A percentile compares a stretch with the other conserved stretches of the same genome.
Evolutionary conservation across 2,888 invertebrate genomes (phyloP).

Genomic region (Zele albiditarsus): DNA sequence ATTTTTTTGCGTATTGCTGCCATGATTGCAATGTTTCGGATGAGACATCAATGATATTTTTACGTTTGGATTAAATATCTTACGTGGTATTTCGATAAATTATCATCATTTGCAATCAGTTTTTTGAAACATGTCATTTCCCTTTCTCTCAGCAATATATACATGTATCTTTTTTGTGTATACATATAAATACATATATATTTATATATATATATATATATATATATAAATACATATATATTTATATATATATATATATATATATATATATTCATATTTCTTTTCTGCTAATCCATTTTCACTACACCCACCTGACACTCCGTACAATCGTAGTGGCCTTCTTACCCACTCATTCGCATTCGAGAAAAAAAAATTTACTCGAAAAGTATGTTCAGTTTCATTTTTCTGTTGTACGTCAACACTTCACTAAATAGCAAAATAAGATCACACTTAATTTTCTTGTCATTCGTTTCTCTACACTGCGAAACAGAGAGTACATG

Average conservation of each 20-base stretch:
- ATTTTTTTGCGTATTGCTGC: constrained; percentile 43
- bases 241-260: too few relatives aligned
- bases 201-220: constrained; percentile 4
- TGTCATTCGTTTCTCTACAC: constrained; percentile 23
- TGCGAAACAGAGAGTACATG: constrained; percentile 15
- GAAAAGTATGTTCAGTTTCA: constrained; percentile 27
- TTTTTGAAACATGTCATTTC: constrained; percentile 28
- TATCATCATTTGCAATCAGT: constrained; percentile 42
- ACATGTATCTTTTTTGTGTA: constrained; percentile 8
- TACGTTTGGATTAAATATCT: constrained; percentile 39
- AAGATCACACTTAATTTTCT: constrained; percentile 22
- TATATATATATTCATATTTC: not conserved
- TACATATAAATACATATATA: not conserved
- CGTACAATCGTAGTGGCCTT: not conserved
- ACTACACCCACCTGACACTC: constrained; percentile 32
- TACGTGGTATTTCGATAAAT: constrained; percentile 50
- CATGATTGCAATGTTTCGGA: constrained; percentile 39
- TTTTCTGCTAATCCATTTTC: constrained; percentile 10
- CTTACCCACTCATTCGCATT: not conserved
- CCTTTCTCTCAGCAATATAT: constrained; percentile 25
- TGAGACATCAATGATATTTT: constrained; percentile 47
- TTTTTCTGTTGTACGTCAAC: not conserved
- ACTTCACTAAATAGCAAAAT: constrained; percentile 14
- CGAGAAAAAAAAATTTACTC: constrained; percentile 33
- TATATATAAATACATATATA: too few relatives aligned